phyloP scores from a whole-genome alignment of 92 coral and sea anemone species.

The Parazoanthus swiftii region DNA sequence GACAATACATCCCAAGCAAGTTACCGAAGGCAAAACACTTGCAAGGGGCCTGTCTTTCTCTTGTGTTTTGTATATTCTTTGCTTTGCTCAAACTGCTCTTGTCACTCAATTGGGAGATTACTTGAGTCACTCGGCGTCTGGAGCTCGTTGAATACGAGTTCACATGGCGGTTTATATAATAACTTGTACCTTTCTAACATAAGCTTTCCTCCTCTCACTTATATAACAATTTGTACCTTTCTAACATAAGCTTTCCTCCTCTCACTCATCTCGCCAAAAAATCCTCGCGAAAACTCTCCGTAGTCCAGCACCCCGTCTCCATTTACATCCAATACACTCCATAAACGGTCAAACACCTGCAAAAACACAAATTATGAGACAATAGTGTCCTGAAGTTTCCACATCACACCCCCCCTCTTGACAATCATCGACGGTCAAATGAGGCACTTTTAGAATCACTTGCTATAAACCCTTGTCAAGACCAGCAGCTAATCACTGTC shows the following conservation, averaged over 20 bases:
- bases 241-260: constrained; percentile 82
- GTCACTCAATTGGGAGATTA: no score
- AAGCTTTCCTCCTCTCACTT: constrained; percentile 78
- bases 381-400: neutral
- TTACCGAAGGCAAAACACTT: no score
- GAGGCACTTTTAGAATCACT: no score
- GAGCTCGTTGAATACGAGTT: neutral
- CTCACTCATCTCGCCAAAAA: constrained; percentile 98
- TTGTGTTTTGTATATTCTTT: no score
- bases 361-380: neutral
- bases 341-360: constrained; percentile 75
- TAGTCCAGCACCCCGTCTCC: constrained; percentile 92
- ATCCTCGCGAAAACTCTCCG: constrained; percentile 93
- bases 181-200: constrained; percentile 80
- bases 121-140: no score
- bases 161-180: neutral
- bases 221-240: constrained; percentile 56
- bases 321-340: constrained; percentile 84
- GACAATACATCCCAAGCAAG: no score
- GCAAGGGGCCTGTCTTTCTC: no score
- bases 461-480: neutral
- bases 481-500: neutral
- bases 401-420: no score
- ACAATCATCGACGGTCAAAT: no score
- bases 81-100: no score